Conservation (phyloP, 2,797 vertebrate genomes). For the Phataginus tricuspis region DNA sequence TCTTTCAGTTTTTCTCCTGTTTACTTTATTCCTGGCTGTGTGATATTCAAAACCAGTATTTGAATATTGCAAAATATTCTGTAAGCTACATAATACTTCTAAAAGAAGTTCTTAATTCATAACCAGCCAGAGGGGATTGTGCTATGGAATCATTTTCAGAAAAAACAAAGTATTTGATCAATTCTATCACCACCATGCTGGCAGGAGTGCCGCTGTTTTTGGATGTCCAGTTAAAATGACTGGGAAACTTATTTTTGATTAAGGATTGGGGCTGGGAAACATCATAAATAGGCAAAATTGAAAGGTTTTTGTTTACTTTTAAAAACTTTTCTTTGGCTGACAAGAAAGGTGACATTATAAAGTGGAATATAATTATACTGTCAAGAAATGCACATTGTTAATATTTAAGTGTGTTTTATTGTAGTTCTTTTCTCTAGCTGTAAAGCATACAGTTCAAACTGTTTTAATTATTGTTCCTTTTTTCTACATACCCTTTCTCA, state of each 20-base stretch:
- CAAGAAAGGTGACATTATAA: background rate
- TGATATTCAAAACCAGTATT: background rate
- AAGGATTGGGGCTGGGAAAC: background rate
- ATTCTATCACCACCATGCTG: background rate
- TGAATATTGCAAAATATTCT: background rate
- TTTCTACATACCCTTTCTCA: background rate
- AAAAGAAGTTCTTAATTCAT: background rate
- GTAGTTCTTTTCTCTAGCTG: background rate
- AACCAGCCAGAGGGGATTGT: background rate
- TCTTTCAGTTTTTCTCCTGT: background rate
- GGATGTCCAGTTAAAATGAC: background rate
- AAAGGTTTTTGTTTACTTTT: background rate
- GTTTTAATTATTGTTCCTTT: background rate
- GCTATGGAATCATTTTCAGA: background rate
- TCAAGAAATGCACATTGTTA: background rate
- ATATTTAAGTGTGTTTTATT: background rate
- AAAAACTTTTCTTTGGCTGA: constrained; percentile 24
- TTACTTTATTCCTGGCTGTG: background rate
- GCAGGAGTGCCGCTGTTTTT: background rate
- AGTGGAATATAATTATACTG: background rate
- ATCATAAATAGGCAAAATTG: constrained; percentile 37
- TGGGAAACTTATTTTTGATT: constrained; percentile 18
- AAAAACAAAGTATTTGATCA: background rate
- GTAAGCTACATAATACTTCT: background rate
- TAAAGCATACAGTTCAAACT: background rate